Conservation (phyloP, 2,113 vertebrate species). For the Panthera uncia region DNA sequence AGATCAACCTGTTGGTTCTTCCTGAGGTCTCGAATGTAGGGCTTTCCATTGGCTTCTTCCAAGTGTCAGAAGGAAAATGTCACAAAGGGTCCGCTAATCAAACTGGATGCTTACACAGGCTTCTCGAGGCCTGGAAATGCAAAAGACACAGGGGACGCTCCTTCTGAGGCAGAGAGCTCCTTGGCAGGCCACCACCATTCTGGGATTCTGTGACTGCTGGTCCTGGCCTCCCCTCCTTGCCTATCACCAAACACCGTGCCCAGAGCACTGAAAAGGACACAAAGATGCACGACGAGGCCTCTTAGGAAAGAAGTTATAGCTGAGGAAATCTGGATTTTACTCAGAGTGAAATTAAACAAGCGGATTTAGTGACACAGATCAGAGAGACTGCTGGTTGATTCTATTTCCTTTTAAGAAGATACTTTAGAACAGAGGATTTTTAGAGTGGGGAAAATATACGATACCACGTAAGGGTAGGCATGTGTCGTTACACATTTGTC, state of each 20-base stretch:
- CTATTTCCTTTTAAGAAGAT: neutral
- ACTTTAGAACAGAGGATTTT: neutral
- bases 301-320: neutral
- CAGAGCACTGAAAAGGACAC: fast-evolving
- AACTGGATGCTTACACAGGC: neutral
- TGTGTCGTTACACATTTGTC: neutral
- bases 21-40: fast-evolving
- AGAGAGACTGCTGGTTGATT: neutral
- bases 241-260: neutral
- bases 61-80: neutral
- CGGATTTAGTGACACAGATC: neutral
- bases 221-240: neutral
- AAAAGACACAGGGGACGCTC: neutral
- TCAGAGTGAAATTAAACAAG: neutral
- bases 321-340: neutral
- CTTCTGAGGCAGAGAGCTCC: neutral
- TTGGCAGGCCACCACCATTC: neutral
- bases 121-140: neutral
- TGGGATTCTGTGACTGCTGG: no score
- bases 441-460: neutral
- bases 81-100: neutral
- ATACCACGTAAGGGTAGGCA: neutral
- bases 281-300: neutral
- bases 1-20: neutral
- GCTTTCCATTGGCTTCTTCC: neutral